Percentiles rank a stretch among this genome's conserved stretches.
Conservation (phyloP, 2,113 vertebrate genomes). For the Colossoma macropomum region DNA sequence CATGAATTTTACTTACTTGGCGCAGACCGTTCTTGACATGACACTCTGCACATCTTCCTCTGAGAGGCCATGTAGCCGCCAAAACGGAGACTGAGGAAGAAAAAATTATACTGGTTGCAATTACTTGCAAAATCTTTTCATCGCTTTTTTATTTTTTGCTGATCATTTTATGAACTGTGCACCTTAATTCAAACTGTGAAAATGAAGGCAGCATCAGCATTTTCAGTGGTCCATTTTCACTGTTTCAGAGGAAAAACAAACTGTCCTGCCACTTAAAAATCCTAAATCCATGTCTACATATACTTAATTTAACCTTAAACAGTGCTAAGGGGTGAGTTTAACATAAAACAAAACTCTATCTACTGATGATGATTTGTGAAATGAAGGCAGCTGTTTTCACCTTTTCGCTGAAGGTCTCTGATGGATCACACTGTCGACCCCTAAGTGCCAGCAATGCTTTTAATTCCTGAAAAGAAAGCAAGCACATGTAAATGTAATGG, state of each 20-base stretch:
- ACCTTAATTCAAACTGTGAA: too few species aligned
- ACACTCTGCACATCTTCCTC: constrained; percentile 87
- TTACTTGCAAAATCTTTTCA: too few species aligned
- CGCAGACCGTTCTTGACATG: constrained; percentile 95
- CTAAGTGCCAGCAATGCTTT: constrained; percentile 86
- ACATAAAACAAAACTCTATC: too few species aligned
- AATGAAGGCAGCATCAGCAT: too few species aligned
- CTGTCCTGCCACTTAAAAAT: too few species aligned
- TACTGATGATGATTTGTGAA: not conserved
- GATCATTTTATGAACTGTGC: too few species aligned
- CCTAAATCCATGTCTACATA: too few species aligned
- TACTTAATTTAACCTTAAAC: too few species aligned
- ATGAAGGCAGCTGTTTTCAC: constrained; percentile 65
- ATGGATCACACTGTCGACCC: constrained; percentile 78
- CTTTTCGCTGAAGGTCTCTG: constrained; percentile 82
- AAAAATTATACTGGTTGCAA: not conserved
- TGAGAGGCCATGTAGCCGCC: constrained; percentile 86
- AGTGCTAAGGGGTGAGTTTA: too few species aligned
- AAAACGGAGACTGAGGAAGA: constrained; percentile 88
- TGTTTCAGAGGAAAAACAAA: too few species aligned
- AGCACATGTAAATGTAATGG: not conserved
- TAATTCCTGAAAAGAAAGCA: constrained; percentile 83
- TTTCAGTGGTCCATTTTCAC: too few species aligned
- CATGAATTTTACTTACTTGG: constrained; percentile 82
- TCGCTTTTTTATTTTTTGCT: too few species aligned